These are phyloP conservation scores for Setophaga coronata DNA, from an alignment of 2,113 vertebrate genomes.

Conservation along the genomic window DNA sequence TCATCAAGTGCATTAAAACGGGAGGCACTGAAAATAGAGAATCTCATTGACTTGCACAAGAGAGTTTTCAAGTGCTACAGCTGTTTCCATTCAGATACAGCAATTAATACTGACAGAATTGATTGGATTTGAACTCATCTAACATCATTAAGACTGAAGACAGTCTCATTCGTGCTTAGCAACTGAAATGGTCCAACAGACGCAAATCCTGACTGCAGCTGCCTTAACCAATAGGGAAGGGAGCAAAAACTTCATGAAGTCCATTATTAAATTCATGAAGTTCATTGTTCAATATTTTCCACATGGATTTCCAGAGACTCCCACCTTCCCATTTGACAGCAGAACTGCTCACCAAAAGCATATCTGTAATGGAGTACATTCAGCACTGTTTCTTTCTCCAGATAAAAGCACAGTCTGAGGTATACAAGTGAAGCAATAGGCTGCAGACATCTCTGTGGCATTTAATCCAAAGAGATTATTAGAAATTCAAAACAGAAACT, in stretches of 20 bases:
- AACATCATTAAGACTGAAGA: conserved; percentile 2
- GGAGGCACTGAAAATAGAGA: not conserved
- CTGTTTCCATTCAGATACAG: conserved; percentile 44
- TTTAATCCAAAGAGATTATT: not conserved
- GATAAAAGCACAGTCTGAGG: not conserved
- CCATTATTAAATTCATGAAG: not conserved
- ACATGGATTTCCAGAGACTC: not conserved
- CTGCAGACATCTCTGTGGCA: not conserved
- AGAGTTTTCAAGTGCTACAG: conserved; percentile 39
- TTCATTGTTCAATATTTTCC: not conserved
- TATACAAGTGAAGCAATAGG: not conserved
- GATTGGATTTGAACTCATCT: conserved; percentile 33
- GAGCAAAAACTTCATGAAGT: not conserved
- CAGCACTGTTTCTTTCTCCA: not conserved
- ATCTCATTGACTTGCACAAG: conserved; percentile 25
- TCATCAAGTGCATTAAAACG: conserved; percentile 4
- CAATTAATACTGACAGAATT: conserved; percentile 44
- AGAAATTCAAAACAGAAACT: conserved; percentile 4
- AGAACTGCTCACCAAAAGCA: not conserved
- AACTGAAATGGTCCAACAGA: not conserved
- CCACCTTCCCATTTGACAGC: not conserved
- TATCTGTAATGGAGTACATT: accelerated
- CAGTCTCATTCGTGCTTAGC: not conserved
- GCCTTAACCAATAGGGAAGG: not conserved
- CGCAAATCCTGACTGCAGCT: not conserved